A percentile compares a stretch with the other conserved stretches of the same genome.
These are phyloP conservation scores for Leptodactylus fuscus DNA, from an alignment of 2,113 vertebrate genomes.

Conservation along the genomic window DNA sequence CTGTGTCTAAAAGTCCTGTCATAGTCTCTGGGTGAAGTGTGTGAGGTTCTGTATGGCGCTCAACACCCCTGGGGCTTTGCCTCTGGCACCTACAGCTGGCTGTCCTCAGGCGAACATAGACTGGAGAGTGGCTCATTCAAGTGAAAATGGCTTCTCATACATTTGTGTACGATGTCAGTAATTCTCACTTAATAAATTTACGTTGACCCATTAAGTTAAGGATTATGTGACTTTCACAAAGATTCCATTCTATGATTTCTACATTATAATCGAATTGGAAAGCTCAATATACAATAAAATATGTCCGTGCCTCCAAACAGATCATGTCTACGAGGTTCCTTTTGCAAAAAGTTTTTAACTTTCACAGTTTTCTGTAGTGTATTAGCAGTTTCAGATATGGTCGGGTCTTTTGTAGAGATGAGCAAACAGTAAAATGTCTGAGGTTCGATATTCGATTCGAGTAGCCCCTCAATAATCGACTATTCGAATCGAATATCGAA, in stretches of 20 bases:
- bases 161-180: background rate
- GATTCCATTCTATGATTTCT: background rate
- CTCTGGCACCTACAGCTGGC: slow-evolving; percentile 12
- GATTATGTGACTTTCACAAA: background rate
- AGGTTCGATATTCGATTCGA: too few species aligned
- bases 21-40: background rate
- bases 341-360: background rate
- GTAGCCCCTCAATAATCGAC: too few species aligned
- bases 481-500: too few species aligned
- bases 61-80: slow-evolving; percentile 4
- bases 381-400: too few species aligned
- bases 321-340: background rate
- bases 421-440: too few species aligned
- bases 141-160: background rate
- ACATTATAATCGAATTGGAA: background rate
- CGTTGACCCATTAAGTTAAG: background rate
- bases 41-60: slow-evolving; percentile 8
- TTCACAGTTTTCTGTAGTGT: too few species aligned
- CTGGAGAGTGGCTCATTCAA: background rate
- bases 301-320: background rate
- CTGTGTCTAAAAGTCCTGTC: slow-evolving; percentile 15
- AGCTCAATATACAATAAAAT: background rate
- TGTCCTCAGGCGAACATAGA: background rate
- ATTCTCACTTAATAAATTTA: slow-evolving; percentile 2
- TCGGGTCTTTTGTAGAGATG: too few species aligned